Evolutionary conservation across 2,797 vertebrate genomes (phyloP).

Genomic region (Mormyrus proboscirostris): DNA sequence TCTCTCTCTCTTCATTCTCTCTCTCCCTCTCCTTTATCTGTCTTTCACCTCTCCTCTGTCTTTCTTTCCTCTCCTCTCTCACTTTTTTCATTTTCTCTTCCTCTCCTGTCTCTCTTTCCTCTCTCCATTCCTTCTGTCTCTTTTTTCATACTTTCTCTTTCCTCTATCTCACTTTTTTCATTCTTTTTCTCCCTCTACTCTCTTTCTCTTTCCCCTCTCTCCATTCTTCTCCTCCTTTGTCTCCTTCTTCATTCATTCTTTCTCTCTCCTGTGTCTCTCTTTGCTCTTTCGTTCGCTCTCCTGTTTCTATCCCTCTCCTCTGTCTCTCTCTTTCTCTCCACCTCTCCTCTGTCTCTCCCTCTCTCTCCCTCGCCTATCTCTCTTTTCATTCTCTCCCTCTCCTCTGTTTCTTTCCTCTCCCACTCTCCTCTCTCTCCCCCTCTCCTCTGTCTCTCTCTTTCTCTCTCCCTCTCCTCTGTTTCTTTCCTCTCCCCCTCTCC

Average conservation of each 20-base stretch:
- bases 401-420: background rate
- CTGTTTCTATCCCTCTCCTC: background rate
- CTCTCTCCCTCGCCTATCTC: background rate
- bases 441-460: background rate
- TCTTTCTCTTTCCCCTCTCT: background rate
- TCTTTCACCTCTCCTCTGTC: background rate
- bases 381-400: background rate
- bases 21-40: background rate
- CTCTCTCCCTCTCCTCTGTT: too few relatives aligned
- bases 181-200: background rate
- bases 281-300: background rate
- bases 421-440: background rate
- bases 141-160: background rate
- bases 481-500: background rate
- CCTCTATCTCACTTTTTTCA: background rate
- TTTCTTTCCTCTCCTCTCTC: background rate
- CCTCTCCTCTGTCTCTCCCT: background rate
- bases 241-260: background rate
- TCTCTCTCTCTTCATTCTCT: background rate
- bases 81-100: background rate
- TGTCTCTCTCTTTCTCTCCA: background rate
- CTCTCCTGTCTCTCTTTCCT: background rate
- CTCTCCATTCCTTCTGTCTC: background rate
- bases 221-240: background rate
- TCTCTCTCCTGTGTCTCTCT: background rate